Percentiles rank a stretch among this genome's conserved stretches.
Conservation (phyloP, 2,888 invertebrate species). For the Noctua pronuba region DNA sequence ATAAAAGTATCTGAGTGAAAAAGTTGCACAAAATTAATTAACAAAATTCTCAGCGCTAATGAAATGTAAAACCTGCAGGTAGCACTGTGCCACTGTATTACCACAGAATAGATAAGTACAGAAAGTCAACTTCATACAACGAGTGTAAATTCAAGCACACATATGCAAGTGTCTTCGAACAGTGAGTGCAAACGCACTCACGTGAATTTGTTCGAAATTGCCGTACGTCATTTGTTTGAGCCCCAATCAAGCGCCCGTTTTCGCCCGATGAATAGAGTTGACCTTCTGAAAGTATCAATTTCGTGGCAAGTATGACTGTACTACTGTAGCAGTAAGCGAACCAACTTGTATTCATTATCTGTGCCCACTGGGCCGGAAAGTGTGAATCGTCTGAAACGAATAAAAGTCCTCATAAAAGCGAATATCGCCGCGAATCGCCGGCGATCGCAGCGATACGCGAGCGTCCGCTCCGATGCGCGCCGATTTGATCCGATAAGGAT, state of each 20-base stretch:
- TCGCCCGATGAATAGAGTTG: not conserved
- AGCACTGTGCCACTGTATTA: not conserved
- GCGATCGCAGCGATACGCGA: constrained; percentile 55
- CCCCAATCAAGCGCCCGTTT: not conserved
- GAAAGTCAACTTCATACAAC: not conserved
- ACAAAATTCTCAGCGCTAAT: constrained; percentile 50
- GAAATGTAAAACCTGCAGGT: constrained; percentile 59
- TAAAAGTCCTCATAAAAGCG: constrained; percentile 66
- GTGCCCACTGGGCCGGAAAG: constrained; percentile 61
- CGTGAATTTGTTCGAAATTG: not conserved
- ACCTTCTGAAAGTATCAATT: constrained; percentile 1
- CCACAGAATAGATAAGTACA: not conserved
- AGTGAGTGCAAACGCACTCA: not conserved
- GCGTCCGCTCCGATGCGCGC: constrained; percentile 63
- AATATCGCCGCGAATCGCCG: constrained; percentile 65
- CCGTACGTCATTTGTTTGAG: not conserved
- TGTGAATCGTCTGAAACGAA: constrained; percentile 66
- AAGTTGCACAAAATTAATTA: constrained; percentile 55
- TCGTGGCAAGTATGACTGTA: not conserved
- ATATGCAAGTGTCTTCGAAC: too few relatives aligned
- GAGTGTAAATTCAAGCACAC: not conserved
- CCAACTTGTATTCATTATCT: constrained; percentile 66
- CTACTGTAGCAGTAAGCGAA: constrained; percentile 42
- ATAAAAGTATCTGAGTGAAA: constrained; percentile 42
- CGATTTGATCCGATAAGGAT: constrained; percentile 70